A percentile compares a stretch with the other conserved stretches of the same genome.
phyloP scores from a whole-genome alignment of 2,888 invertebrate genomes.

The Ennomos quercinarius region DNA sequence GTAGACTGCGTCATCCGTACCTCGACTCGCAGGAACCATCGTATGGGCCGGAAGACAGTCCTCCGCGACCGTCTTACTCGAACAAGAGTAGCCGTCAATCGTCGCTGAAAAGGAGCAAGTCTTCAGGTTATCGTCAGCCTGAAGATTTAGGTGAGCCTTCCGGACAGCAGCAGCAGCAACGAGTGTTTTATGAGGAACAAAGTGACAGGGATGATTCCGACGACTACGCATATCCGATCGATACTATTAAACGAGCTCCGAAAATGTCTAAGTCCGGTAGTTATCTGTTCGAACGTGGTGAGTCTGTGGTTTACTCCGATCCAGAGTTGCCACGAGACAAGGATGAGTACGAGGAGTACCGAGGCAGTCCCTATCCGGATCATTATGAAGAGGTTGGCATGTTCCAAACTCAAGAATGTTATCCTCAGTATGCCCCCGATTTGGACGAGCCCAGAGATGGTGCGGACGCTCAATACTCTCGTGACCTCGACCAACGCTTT shows the following conservation, averaged over 20 bases:
- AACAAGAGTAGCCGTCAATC: slow-evolving; percentile 81
- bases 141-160: slow-evolving; percentile 73
- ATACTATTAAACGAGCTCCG: slow-evolving; percentile 81
- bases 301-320: slow-evolving; percentile 78
- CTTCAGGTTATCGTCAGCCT: slow-evolving; percentile 65
- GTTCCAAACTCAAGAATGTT: slow-evolving; percentile 80
- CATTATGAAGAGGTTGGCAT: slow-evolving; percentile 75
- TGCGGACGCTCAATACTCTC: slow-evolving; percentile 62
- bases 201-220: slow-evolving; percentile 81
- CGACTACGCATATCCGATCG: slow-evolving; percentile 80
- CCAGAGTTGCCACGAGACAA: slow-evolving; percentile 74
- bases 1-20: slow-evolving; percentile 83
- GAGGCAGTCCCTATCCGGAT: slow-evolving; percentile 79
- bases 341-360: slow-evolving; percentile 76
- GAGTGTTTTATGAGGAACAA: slow-evolving; percentile 72
- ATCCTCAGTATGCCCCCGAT: slow-evolving; percentile 75
- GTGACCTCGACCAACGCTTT: slow-evolving; percentile 79
- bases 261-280: slow-evolving; percentile 74
- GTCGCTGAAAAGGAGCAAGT: slow-evolving; percentile 76
- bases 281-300: slow-evolving; percentile 74
- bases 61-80: slow-evolving; percentile 76
- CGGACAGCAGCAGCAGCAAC: slow-evolving; percentile 60
- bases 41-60: slow-evolving; percentile 79
- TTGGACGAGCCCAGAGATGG: slow-evolving; percentile 54
- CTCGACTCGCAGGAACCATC: slow-evolving; percentile 79